Conservation (phyloP, 2,888 invertebrate genomes). For the Folsomia manolachei region DNA sequence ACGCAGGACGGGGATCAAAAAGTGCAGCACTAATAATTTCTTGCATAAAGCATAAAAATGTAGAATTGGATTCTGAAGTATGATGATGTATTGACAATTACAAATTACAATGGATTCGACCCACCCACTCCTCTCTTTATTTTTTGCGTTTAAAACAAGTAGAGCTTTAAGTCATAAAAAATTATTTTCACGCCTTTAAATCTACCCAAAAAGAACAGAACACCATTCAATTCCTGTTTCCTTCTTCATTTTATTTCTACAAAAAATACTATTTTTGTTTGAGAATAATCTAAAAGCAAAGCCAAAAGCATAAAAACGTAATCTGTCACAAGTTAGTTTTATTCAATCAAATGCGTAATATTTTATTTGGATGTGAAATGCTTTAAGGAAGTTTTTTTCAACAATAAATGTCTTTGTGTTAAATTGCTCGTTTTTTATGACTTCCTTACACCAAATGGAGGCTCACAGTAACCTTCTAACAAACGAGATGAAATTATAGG, state of each 20-base stretch:
- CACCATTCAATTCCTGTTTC: constrained; percentile 9
- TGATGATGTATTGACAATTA: not conserved
- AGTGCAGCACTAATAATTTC: not conserved
- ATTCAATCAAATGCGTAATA: not conserved
- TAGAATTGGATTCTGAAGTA: too few species aligned
- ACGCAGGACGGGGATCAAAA: not conserved
- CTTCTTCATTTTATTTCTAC: not conserved
- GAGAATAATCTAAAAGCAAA: too few species aligned
- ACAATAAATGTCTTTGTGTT: not conserved
- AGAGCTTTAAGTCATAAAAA: not conserved
- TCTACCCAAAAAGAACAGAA: too few species aligned
- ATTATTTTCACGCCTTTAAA: too few species aligned
- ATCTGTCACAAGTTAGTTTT: not conserved
- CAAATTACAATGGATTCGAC: not conserved
- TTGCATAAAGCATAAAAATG: not conserved
- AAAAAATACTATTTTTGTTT: too few species aligned
- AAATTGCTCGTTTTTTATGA: not conserved
- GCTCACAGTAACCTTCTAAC: not conserved
- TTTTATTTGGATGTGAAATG: not conserved
- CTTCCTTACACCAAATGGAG: not conserved
- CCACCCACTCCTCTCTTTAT: not conserved
- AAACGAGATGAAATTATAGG: too few species aligned
- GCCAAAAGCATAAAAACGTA: not conserved
- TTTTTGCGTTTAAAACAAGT: not conserved
- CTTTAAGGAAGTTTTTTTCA: not conserved